These are phyloP conservation scores for Phaethornis superciliosus DNA, from an alignment of 2,113 vertebrate species.

Conservation along the genomic window DNA sequence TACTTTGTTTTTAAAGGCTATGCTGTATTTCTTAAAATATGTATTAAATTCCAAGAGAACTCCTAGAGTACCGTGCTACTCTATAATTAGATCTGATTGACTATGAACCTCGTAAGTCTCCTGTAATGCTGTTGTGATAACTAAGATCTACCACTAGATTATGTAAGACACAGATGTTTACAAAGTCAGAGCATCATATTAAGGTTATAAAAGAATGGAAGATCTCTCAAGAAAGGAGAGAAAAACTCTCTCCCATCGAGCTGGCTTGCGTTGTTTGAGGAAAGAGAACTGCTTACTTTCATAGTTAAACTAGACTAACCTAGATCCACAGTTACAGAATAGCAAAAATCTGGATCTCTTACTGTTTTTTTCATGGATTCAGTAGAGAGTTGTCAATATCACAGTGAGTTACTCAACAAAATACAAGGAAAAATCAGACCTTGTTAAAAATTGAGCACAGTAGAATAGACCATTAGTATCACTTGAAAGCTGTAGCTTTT, in stretches of 20 bases:
- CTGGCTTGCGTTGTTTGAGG: background rate
- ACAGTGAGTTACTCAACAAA: background rate
- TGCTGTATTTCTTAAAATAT: background rate
- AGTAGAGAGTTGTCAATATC: background rate
- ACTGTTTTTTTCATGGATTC: background rate
- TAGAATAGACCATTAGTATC: background rate
- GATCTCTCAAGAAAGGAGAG: background rate
- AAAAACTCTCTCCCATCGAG: background rate
- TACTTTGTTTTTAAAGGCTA: background rate
- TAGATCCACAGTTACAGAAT: background rate
- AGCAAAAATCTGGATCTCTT: background rate
- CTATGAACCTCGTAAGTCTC: background rate
- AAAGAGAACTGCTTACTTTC: background rate
- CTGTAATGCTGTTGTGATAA: background rate
- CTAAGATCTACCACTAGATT: background rate
- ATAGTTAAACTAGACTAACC: background rate
- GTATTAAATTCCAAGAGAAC: background rate
- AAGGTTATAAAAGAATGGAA: background rate
- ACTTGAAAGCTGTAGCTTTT: background rate
- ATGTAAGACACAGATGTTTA: background rate
- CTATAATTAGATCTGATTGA: background rate
- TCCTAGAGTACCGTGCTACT: background rate
- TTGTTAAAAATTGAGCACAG: background rate
- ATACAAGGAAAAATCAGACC: background rate
- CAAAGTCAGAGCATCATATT: background rate